Conservation (phyloP, 1,140 invertebrate species). For the Pemphigus obesinymphae region DNA sequence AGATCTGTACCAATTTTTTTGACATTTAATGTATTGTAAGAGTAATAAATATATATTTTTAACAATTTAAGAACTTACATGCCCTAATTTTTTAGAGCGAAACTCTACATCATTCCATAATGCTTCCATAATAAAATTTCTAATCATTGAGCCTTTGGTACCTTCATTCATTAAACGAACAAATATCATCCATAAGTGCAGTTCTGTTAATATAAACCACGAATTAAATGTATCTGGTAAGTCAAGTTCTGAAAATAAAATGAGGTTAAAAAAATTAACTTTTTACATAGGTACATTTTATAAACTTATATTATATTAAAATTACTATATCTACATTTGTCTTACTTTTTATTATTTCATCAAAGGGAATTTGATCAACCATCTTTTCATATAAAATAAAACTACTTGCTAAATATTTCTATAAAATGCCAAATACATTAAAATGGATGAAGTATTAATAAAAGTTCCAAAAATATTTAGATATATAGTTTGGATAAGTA, state of each 20-base stretch:
- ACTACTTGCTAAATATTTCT: conserved; percentile 30
- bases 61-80: background rate
- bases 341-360: conserved; percentile 6
- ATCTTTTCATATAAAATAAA: conserved; percentile 26
- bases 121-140: conserved; percentile 68
- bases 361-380: conserved; percentile 27
- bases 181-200: conserved; percentile 76
- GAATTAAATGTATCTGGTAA: conserved; percentile 75
- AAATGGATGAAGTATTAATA: background rate
- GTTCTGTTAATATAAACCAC: conserved; percentile 76
- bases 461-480: background rate
- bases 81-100: conserved; percentile 54
- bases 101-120: conserved; percentile 75
- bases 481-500: background rate
- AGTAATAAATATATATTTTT: background rate
- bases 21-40: background rate
- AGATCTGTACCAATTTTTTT: too few relatives aligned
- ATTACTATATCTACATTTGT: background rate
- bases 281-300: too few relatives aligned
- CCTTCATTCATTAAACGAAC: conserved; percentile 72
- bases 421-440: background rate
- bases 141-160: conserved; percentile 63
- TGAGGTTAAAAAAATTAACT: too few relatives aligned
- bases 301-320: too few relatives aligned
- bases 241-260: conserved; percentile 56